phyloP scores from a whole-genome alignment of 2,888 invertebrate genomes.

The Plagodis pulveraria region DNA sequence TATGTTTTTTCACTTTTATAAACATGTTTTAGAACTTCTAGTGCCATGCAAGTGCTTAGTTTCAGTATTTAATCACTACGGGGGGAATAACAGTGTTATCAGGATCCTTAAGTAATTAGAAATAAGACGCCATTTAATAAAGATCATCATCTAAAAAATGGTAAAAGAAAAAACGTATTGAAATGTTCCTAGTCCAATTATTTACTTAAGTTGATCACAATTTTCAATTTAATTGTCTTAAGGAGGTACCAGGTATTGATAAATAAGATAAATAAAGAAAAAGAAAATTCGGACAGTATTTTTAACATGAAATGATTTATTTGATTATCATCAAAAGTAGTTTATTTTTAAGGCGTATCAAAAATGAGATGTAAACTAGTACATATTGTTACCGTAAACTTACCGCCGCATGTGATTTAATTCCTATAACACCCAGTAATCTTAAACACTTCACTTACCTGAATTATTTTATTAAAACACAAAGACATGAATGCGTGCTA shows the following conservation, averaged over 20 bases:
- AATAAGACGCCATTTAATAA: conserved; percentile 3
- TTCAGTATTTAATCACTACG: conserved; percentile 3
- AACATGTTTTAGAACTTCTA: conserved; percentile 4
- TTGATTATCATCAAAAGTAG: conserved; percentile 3
- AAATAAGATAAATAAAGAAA: too few relatives aligned
- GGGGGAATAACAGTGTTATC: conserved; percentile 1
- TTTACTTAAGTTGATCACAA: too few relatives aligned
- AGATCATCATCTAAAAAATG: not conserved
- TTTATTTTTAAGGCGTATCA: conserved; percentile 3
- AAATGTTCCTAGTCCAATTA: too few relatives aligned
- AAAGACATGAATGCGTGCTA: not conserved
- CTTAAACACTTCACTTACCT: conserved; percentile 3
- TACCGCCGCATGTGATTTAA: conserved; percentile 4
- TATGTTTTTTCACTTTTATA: conserved; percentile 4
- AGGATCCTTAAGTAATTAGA: conserved; percentile 3
- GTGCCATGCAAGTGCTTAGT: conserved; percentile 4
- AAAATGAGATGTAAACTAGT: conserved; percentile 3
- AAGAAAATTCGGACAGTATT: too few relatives aligned
- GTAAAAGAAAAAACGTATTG: too few relatives aligned
- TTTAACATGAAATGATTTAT: too few relatives aligned
- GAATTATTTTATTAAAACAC: conserved; percentile 1
- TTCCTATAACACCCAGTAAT: conserved; percentile 2
- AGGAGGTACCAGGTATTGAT: too few relatives aligned
- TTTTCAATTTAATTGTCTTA: too few relatives aligned
- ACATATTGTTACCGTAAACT: not conserved